Evolutionary conservation across 2,113 vertebrate genomes (phyloP).

Genomic region (Ceyx margarethae): DNA sequence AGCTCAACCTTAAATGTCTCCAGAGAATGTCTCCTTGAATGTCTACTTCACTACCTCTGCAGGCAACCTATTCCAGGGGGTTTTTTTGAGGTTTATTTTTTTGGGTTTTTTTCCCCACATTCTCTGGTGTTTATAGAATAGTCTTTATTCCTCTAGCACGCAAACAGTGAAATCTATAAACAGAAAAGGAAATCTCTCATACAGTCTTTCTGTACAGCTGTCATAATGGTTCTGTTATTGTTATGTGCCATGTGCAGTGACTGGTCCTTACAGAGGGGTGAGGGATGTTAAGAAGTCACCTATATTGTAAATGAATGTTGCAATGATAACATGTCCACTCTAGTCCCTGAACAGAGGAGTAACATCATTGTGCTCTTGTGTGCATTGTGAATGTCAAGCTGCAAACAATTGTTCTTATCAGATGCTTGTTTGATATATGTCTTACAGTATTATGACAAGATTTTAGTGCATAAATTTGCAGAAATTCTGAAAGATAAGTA

Average conservation of each 20-base stretch:
- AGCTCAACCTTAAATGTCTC: too few relatives aligned
- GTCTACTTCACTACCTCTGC: too few relatives aligned
- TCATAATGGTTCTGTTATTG: conserved; percentile 48
- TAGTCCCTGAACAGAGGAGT: background rate
- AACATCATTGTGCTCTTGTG: background rate
- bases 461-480: background rate
- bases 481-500: background rate
- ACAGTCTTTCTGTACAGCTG: conserved; percentile 17
- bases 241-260: background rate
- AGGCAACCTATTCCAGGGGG: too few relatives aligned
- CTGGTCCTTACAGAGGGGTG: background rate
- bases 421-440: background rate
- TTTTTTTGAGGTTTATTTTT: too few relatives aligned
- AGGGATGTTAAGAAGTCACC: too few relatives aligned
- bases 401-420: background rate
- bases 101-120: background rate
- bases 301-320: background rate
- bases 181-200: conserved; percentile 59
- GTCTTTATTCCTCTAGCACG: conserved; percentile 32
- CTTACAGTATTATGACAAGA: background rate
- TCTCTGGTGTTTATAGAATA: conserved; percentile 32
- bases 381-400: background rate
- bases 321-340: background rate
- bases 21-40: too few relatives aligned
- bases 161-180: background rate